A percentile compares a stretch with the other conserved stretches of the same genome.
Evolutionary conservation across 1,140 invertebrate species (phyloP).

Genomic region (Parasteatoda tepidariorum): DNA sequence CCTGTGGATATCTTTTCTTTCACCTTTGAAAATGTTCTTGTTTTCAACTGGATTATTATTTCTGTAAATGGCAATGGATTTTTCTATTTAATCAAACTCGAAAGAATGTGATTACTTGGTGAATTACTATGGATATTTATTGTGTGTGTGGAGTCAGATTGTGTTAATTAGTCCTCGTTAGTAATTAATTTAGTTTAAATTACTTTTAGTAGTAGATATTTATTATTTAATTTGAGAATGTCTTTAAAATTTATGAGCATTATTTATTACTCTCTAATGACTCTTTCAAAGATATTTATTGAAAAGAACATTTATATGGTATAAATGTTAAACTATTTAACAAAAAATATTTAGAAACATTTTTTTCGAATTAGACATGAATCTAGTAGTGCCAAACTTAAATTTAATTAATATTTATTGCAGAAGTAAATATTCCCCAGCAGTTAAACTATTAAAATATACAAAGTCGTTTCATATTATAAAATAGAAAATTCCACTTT

Average conservation of each 20-base stretch:
- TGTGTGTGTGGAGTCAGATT: background rate
- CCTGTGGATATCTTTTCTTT: background rate
- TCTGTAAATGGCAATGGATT: background rate
- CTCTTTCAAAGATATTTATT: too few relatives aligned
- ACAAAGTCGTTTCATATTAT: slow-evolving; percentile 46
- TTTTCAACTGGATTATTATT: background rate
- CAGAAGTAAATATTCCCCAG: background rate
- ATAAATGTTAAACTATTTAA: background rate
- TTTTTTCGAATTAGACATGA: background rate
- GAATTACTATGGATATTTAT: background rate
- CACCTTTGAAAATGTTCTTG: background rate
- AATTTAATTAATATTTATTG: background rate
- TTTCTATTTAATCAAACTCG: background rate
- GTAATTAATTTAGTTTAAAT: background rate
- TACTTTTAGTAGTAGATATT: background rate
- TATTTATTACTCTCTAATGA: background rate
- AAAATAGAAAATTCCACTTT: slow-evolving; percentile 5
- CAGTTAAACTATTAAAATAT: background rate
- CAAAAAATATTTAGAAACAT: too few relatives aligned
- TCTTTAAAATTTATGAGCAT: background rate
- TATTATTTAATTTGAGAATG: background rate
- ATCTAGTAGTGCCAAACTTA: slow-evolving; percentile 14
- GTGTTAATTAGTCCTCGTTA: background rate
- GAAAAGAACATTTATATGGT: background rate
- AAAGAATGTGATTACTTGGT: background rate